Evolutionary conservation across 2,113 vertebrate species (phyloP), one percentile per base, ranked within the genome.

Genomic region (Cervus canadensis): DNA sequence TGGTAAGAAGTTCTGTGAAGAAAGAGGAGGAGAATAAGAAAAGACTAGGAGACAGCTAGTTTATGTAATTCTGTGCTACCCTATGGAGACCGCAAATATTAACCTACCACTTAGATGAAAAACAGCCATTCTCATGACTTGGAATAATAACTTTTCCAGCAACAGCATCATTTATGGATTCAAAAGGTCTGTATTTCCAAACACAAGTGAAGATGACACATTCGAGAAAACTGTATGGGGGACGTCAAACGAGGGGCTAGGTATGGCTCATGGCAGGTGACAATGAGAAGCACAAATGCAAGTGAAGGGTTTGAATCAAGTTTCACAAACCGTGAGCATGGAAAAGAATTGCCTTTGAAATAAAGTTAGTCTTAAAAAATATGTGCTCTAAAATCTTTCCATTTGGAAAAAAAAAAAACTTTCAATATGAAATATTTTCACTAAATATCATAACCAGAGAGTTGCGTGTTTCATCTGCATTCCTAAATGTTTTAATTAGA

Each of bases 401-500:
- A 40, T 67, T 40, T 76, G 57, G 57, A 84, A 67, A 74, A 71
- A 60, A 60, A 40, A 40, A 40, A 67, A 17, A 19, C 43, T 79
- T 92, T 92, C 84, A 82, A 52, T 60, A 48, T 82, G 57, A 84
- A 67, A 30, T 82, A 56, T 84, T 94, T 96, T 87, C 82, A 60
- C 33, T 56, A 71, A 59, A 64, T 87, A 21, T 28, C n/a, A 1
- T 60, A 91, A 84, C 64, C 84, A 87, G 62, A 7, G 13, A 86
- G 25, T 71, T 23, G 4, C 36, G 76, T 64, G 56, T 85, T 83
- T 91, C 89, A 88, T 86, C 52, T 76, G 7, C 21, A 50, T 9
- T 25, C 54, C 67, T 91, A 71, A 81, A 91, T 84, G 76, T 96
- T 96, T 60, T 81, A 94, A 87, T 84, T 89, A 87, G 64, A 88